phyloP scores from a whole-genome alignment of 2,888 invertebrate genomes.

The Lasioglossum marginatum region DNA sequence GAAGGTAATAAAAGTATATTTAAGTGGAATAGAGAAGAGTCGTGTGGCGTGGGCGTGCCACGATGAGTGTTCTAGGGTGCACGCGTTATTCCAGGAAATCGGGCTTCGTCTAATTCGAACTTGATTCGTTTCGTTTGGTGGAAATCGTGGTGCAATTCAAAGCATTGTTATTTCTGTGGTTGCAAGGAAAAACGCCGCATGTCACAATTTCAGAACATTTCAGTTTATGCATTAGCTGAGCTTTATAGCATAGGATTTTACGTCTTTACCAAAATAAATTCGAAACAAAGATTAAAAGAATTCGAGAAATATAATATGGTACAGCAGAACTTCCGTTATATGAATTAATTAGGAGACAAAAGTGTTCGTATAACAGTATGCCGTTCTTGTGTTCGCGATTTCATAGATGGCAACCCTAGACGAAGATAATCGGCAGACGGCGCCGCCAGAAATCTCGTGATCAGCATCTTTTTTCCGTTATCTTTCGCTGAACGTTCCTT shows the following conservation, averaged over 20 bases:
- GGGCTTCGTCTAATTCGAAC: background rate
- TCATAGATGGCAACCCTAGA: background rate
- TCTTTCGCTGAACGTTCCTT: constrained; percentile 49
- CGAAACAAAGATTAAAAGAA: too few species aligned
- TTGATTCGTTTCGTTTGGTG: background rate
- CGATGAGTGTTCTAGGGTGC: background rate
- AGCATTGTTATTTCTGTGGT: too few species aligned
- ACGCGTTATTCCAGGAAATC: background rate
- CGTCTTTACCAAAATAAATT: too few species aligned
- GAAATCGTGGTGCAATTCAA: background rate
- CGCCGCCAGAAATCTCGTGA: constrained; percentile 64
- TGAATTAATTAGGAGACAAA: too few species aligned
- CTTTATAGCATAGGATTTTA: too few species aligned
- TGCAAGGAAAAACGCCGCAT: too few species aligned
- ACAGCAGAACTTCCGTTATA: too few species aligned
- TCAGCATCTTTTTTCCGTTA: constrained; percentile 64
- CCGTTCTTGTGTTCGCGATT: too few species aligned
- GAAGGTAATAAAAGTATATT: constrained; percentile 14
- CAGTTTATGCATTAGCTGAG: too few species aligned
- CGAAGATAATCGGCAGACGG: constrained; percentile 57
- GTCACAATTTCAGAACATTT: too few species aligned
- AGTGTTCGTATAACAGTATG: too few species aligned
- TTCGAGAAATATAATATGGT: too few species aligned
- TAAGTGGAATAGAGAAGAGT: background rate
- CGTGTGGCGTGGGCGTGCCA: background rate